Evolutionary conservation across 2,888 invertebrate genomes (phyloP).

Genomic region (Heliconius ethilla): DNA sequence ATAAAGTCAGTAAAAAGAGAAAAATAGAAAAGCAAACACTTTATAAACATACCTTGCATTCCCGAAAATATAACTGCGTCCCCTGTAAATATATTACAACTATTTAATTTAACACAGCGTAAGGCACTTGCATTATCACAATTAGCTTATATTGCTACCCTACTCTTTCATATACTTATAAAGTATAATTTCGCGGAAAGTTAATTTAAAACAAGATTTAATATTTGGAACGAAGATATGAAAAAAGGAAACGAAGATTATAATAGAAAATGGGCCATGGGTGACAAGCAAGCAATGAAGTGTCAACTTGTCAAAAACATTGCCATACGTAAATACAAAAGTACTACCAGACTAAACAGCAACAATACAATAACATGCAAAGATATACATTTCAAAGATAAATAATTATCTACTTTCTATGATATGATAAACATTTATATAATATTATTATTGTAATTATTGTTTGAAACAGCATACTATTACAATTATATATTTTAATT

Average conservation of each 20-base stretch:
- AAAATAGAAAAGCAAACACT: slow-evolving; percentile 5
- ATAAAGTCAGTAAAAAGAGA: neutral
- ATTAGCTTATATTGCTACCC: neutral
- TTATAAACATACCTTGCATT: slow-evolving; percentile 79
- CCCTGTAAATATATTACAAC: slow-evolving; percentile 75
- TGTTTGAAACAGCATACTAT: neutral
- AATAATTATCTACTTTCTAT: slow-evolving; percentile 8
- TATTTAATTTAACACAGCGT: slow-evolving; percentile 34
- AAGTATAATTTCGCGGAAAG: neutral
- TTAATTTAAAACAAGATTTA: slow-evolving; percentile 1
- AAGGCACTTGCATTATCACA: slow-evolving; percentile 23
- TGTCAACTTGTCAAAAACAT: slow-evolving; percentile 36
- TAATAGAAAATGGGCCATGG: neutral
- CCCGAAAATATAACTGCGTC: slow-evolving; percentile 84
- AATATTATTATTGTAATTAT: neutral
- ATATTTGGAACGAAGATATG: neutral
- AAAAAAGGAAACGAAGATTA: neutral
- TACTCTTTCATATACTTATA: neutral
- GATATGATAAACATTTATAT: neutral
- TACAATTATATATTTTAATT: neutral
- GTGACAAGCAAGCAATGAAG: slow-evolving; percentile 30
- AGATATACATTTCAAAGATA: slow-evolving; percentile 6
- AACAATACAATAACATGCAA: slow-evolving; percentile 17
- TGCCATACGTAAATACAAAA: slow-evolving; percentile 36
- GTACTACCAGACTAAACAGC: slow-evolving; percentile 3